Conservation (phyloP, 2,797 vertebrate genomes). For the Tinamus major region DNA sequence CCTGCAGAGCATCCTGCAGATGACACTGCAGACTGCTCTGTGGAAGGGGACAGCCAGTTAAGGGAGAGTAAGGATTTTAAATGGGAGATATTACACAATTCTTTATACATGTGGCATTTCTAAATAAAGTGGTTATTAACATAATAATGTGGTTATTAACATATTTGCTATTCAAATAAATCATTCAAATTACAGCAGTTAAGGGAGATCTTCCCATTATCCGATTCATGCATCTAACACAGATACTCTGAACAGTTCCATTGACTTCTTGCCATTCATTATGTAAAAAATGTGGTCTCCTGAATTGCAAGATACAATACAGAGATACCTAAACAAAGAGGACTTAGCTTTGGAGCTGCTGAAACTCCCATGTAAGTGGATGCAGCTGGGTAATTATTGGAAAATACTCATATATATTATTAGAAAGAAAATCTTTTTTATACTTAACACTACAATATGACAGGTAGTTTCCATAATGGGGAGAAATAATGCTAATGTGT, state of each 20-base stretch:
- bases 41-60: not conserved
- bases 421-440: not conserved
- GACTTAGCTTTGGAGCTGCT: not conserved
- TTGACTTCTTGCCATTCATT: not conserved
- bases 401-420: not conserved
- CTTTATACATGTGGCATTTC: no score
- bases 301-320: not conserved
- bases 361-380: not conserved
- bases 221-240: not conserved
- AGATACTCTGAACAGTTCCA: not conserved
- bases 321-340: not conserved
- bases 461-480: not conserved
- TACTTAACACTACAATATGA: no score
- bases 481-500: slow-evolving; percentile 40
- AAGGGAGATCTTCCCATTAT: not conserved
- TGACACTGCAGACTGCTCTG: not conserved
- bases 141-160: not conserved
- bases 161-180: not conserved
- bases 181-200: not conserved
- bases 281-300: not conserved
- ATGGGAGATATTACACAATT: not conserved
- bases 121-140: not conserved
- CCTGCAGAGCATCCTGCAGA: not conserved
- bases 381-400: slow-evolving; percentile 7
- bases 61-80: not conserved